These are phyloP conservation scores for Drosophila koepferae DNA, from an alignment of 2,888 invertebrate species.

Conservation along the genomic window DNA sequence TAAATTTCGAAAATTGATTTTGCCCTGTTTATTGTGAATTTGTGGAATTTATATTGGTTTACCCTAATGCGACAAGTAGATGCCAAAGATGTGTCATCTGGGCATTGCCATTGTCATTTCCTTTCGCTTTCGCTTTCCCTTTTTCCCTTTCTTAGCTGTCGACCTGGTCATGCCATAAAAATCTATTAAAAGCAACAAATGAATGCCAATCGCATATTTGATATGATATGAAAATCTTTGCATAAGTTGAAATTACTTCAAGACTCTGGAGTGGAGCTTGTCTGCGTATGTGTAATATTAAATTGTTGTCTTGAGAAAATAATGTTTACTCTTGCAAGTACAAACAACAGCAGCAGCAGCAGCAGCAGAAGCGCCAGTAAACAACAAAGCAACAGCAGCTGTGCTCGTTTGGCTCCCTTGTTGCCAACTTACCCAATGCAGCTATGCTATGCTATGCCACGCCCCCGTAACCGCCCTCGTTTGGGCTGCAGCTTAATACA, in stretches of 20 bases:
- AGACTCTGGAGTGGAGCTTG: slow-evolving; percentile 48
- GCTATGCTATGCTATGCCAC: neutral
- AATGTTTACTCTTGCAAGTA: slow-evolving; percentile 69
- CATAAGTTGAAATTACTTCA: slow-evolving; percentile 33
- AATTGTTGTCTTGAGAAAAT: slow-evolving; percentile 77
- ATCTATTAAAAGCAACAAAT: slow-evolving; percentile 31
- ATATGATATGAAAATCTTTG: slow-evolving; percentile 4
- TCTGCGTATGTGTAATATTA: slow-evolving; percentile 75
- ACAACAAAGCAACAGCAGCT: slow-evolving; percentile 45
- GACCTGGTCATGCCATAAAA: slow-evolving; percentile 34
- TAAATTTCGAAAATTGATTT: slow-evolving; percentile 80
- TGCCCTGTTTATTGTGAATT: slow-evolving; percentile 76
- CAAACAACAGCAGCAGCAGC: slow-evolving; percentile 45
- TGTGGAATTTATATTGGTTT: slow-evolving; percentile 79
- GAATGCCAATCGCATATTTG: slow-evolving; percentile 10
- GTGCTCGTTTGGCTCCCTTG: slow-evolving; percentile 7
- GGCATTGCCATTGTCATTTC: slow-evolving; percentile 7
- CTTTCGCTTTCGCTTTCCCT: neutral
- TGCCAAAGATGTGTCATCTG: slow-evolving; percentile 15
- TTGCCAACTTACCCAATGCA: neutral
- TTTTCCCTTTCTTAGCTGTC: neutral
- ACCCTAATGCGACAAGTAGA: slow-evolving; percentile 61
- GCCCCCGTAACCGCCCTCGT: neutral
- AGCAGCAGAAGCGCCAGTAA: neutral
- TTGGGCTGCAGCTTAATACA: slow-evolving; percentile 68